Conservation (phyloP, 1,140 invertebrate genomes). For the Neelides sp. region DNA sequence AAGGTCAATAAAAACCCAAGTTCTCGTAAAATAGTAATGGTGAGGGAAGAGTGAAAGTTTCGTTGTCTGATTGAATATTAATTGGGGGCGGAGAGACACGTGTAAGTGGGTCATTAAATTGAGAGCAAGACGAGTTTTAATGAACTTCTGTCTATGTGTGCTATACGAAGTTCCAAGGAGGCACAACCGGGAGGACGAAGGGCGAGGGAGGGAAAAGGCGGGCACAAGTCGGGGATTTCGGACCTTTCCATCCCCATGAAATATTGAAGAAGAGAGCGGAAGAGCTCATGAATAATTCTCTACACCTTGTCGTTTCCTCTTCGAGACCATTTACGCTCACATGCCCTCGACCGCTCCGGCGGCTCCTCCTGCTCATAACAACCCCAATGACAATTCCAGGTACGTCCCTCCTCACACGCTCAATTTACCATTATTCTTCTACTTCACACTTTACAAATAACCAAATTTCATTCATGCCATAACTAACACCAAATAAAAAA, state of each 20-base stretch:
- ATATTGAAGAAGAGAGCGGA: slow-evolving; percentile 29
- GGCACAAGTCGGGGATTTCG: slow-evolving; percentile 6
- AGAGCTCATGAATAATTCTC: slow-evolving; percentile 30
- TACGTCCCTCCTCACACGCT: too few species aligned
- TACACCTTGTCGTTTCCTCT: slow-evolving; percentile 24
- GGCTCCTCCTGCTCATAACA: too few species aligned
- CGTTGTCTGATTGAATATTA: background rate
- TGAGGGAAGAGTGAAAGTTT: background rate
- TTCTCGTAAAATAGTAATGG: background rate
- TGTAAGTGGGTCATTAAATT: background rate
- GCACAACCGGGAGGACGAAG: too few species aligned
- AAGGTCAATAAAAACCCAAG: too few species aligned
- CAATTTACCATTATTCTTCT: too few species aligned
- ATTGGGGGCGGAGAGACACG: slow-evolving; percentile 2
- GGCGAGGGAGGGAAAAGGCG: background rate
- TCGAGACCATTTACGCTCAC: too few species aligned
- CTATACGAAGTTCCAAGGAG: background rate
- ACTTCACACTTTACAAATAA: too few species aligned
- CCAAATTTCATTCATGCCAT: too few species aligned
- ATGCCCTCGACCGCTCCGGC: too few species aligned
- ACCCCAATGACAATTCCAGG: too few species aligned
- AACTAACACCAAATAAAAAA: too few species aligned
- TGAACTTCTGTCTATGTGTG: background rate
- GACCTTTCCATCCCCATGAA: slow-evolving; percentile 29
- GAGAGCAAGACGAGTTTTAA: background rate